Evolutionary conservation across 37 sponge, comb jelly and placozoan genomes (phyloP).

Genomic region (Halisarca cf. caerulea): DNA sequence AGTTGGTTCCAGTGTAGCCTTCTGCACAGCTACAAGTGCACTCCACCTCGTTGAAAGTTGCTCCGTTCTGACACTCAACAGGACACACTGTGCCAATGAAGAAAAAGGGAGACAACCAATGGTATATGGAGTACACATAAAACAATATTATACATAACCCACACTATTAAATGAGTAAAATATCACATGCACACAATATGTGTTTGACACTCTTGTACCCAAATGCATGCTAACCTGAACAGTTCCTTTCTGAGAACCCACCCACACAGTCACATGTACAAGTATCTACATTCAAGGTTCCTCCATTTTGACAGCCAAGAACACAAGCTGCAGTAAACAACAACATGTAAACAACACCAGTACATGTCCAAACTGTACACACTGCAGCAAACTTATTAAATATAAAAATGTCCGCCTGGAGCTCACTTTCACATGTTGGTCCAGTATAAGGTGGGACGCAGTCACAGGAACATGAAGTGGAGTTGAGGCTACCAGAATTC

Average conservation of each 20-base stretch:
- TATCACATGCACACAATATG: neutral
- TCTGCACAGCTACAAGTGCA: constrained; percentile 4
- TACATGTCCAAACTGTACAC: no score
- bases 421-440: neutral
- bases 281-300: neutral
- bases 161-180: no score
- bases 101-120: neutral
- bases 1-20: neutral
- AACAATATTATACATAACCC: no score
- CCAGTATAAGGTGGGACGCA: neutral
- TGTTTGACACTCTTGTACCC: no score
- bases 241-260: neutral
- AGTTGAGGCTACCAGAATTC: neutral
- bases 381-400: no score
- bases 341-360: no score
- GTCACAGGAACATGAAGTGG: constrained; percentile 4
- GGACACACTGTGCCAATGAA: neutral
- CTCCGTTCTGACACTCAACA: neutral
- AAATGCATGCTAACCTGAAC: no score
- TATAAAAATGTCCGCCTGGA: no score
- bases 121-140: no score
- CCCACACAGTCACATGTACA: neutral
- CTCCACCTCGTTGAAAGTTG: neutral
- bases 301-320: neutral
- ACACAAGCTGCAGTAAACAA: no score